Conservation (phyloP, 1,140 invertebrate genomes). For the Plectrocnemia conspersa region DNA sequence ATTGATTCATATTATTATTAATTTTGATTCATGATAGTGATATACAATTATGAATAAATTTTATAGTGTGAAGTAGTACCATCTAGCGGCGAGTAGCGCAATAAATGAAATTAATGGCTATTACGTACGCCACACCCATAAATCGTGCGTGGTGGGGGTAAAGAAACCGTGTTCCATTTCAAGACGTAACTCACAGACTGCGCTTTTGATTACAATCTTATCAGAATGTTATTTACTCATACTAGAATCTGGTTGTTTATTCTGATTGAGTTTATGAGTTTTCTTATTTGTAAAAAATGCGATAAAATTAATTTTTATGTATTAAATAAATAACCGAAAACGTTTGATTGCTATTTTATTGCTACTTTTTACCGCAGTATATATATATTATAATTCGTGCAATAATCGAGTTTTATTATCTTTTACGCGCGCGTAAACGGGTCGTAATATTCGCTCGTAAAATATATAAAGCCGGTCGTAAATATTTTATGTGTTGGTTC, state of each 20-base stretch:
- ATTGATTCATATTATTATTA: too few relatives aligned
- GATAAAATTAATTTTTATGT: too few relatives aligned
- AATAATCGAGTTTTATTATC: neutral
- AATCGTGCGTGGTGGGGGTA: conserved; percentile 34
- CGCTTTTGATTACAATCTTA: too few relatives aligned
- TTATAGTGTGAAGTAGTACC: conserved; percentile 7
- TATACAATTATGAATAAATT: neutral
- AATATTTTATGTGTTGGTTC: conserved; percentile 1
- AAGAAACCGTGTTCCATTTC: conserved; percentile 29
- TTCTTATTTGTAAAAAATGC: too few relatives aligned
- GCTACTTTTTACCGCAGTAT: too few relatives aligned
- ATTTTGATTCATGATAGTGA: neutral
- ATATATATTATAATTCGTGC: too few relatives aligned
- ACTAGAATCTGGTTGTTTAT: too few relatives aligned
- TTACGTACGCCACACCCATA: conserved; percentile 33
- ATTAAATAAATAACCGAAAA: too few relatives aligned
- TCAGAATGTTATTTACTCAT: too few relatives aligned
- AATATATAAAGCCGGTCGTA: conserved; percentile 4
- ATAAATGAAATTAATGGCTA: conserved; percentile 27
- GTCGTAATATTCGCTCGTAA: neutral
- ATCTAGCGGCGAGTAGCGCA: conserved; percentile 34
- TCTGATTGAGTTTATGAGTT: too few relatives aligned
- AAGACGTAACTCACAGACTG: conserved; percentile 25
- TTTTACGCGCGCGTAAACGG: neutral
- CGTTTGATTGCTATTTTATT: too few relatives aligned